A percentile compares a stretch with the other conserved stretches of the same genome.
Conservation (phyloP, 37 sponge, comb jelly and placozoan genomes). For the Dysidea cf. avara region DNA sequence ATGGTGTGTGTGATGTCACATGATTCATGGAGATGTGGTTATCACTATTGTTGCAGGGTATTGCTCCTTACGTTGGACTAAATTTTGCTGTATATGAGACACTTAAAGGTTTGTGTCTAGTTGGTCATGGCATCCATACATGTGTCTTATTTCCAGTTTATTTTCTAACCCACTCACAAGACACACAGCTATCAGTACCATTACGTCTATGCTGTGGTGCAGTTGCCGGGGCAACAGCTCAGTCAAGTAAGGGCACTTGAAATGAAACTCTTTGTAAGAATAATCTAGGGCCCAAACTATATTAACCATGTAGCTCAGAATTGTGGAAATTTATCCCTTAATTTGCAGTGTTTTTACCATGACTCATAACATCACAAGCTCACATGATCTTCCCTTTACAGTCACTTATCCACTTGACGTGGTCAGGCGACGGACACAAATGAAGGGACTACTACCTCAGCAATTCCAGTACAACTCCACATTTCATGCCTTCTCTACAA, state of each 20-base stretch:
- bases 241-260: conserved; percentile 32
- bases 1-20: conserved; percentile 27
- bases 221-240: conserved; percentile 64
- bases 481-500: conserved; percentile 48
- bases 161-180: too few species aligned
- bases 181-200: conserved; percentile 46
- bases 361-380: too few species aligned
- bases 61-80: conserved; percentile 78
- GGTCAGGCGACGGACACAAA: conserved; percentile 69
- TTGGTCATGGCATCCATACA: too few species aligned
- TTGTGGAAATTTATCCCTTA: too few species aligned
- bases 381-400: neutral
- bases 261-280: neutral
- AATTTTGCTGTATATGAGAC: conserved; percentile 74
- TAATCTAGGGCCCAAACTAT: neutral
- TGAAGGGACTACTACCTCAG: conserved; percentile 37
- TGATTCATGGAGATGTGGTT: too few species aligned
- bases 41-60: conserved; percentile 27
- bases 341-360: too few species aligned
- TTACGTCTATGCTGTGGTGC: conserved; percentile 62
- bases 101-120: conserved; percentile 47
- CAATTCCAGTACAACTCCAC: conserved; percentile 52
- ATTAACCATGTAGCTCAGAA: too few species aligned
- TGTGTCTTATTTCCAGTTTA: too few species aligned
- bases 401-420: conserved; percentile 81